Percentiles rank a stretch among this genome's conserved stretches.
Conservation (phyloP, 2,113 vertebrate species). For the Tachysurus vachellii region DNA sequence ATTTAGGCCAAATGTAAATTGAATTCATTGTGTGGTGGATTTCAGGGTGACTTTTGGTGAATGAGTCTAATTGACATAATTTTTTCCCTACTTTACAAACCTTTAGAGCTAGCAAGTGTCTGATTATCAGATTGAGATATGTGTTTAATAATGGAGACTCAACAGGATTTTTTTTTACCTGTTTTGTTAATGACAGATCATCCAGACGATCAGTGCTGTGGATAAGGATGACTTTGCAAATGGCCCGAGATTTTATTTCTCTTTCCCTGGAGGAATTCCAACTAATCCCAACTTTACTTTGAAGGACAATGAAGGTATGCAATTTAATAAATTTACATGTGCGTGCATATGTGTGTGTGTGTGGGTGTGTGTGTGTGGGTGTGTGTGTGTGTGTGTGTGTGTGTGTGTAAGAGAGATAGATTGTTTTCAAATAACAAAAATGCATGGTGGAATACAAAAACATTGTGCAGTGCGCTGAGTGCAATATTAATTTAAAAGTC, state of each 20-base stretch:
- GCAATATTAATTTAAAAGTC: background rate
- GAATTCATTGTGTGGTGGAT: background rate
- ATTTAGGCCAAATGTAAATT: background rate
- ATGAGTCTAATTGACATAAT: constrained; percentile 17
- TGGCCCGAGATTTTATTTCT: constrained; percentile 88
- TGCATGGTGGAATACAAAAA: background rate
- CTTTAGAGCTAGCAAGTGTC: constrained; percentile 18
- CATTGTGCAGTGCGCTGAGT: background rate
- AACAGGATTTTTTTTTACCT: background rate
- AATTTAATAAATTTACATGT: constrained; percentile 46
- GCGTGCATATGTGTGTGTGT: background rate
- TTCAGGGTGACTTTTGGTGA: constrained; percentile 16
- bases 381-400: background rate
- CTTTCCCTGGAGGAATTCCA: constrained; percentile 78
- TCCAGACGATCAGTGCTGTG: constrained; percentile 91
- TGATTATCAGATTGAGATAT: constrained; percentile 21
- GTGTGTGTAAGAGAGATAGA: background rate
- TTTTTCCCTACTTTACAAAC: background rate
- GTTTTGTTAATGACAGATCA: constrained; percentile 78
- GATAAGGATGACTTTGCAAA: constrained; percentile 96
- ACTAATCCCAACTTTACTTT: constrained; percentile 96
- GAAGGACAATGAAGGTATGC: constrained; percentile 94
- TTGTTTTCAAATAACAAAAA: background rate
- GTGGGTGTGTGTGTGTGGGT: background rate
- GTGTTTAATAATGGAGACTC: constrained; percentile 12